Conservation (phyloP, 2,888 invertebrate species). For the Branchipolynoe longqiensis region DNA sequence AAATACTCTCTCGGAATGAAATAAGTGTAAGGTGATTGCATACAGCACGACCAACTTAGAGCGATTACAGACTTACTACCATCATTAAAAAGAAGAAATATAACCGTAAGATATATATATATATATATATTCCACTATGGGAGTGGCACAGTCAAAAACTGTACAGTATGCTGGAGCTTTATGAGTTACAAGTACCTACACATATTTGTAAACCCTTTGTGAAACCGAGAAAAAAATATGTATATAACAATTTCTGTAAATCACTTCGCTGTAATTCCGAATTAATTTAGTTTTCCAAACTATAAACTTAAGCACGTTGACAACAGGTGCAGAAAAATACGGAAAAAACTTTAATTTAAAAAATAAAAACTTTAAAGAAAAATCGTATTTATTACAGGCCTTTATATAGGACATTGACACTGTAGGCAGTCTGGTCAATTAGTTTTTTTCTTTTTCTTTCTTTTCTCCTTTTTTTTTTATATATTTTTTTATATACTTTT, state of each 20-base stretch:
- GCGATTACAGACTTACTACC: constrained; percentile 52
- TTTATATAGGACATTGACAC: constrained; percentile 37
- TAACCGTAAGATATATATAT: constrained; percentile 49
- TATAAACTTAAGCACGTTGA: constrained; percentile 55
- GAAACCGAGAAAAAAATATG: constrained; percentile 47
- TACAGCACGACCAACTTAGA: constrained; percentile 45
- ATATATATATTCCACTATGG: not conserved
- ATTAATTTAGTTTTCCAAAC: constrained; percentile 17
- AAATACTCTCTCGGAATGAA: constrained; percentile 56
- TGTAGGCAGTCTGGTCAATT: constrained; percentile 48
- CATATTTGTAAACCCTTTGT: constrained; percentile 54
- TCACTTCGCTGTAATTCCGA: constrained; percentile 19
- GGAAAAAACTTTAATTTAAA: too few species aligned
- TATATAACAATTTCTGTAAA: constrained; percentile 50
- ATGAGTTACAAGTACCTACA: constrained; percentile 54
- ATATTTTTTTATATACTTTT: too few species aligned
- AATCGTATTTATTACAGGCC: constrained; percentile 38
- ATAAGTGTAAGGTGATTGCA: constrained; percentile 53
- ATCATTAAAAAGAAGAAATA: constrained; percentile 43
- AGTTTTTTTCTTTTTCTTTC: constrained; percentile 6
- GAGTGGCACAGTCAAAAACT: constrained; percentile 47
- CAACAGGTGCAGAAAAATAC: constrained; percentile 49
- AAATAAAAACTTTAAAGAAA: constrained; percentile 31
- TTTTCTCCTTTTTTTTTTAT: too few species aligned
- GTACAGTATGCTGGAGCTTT: constrained; percentile 27